Evolutionary conservation across 2,888 invertebrate genomes (phyloP).

Genomic region (Cryptus viduatorius): DNA sequence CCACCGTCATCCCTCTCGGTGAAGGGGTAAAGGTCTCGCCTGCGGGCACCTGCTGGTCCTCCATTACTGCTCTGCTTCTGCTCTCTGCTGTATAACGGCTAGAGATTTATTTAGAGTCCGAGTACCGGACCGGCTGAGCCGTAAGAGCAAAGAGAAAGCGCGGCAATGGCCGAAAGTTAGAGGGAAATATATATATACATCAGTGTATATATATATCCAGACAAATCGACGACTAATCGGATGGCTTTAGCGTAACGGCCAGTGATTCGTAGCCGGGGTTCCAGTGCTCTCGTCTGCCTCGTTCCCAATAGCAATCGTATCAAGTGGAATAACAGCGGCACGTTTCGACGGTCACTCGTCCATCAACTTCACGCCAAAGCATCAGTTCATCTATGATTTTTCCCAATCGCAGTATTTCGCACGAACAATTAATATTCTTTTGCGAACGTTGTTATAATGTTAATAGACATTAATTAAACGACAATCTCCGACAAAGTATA

Average conservation of each 20-base stretch:
- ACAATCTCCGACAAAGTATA: not conserved
- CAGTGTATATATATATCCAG: constrained; percentile 18
- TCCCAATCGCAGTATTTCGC: not conserved
- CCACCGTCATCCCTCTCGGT: not conserved
- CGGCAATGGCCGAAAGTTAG: constrained; percentile 2
- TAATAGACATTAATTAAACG: not conserved
- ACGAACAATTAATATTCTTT: not conserved
- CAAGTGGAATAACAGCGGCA: constrained; percentile 39
- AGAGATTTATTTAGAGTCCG: constrained; percentile 60
- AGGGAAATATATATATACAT: constrained; percentile 17
- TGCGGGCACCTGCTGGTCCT: constrained; percentile 14
- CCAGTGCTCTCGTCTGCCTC: constrained; percentile 23
- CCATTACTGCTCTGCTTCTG: constrained; percentile 24
- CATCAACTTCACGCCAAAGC: constrained; percentile 50
- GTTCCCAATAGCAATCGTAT: constrained; percentile 44
- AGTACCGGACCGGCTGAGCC: constrained; percentile 47
- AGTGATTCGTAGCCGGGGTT: constrained; percentile 54
- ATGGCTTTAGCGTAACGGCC: constrained; percentile 62
- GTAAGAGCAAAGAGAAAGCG: constrained; percentile 14
- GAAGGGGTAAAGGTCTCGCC: constrained; percentile 40
- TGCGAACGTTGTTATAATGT: not conserved
- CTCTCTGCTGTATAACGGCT: constrained; percentile 14
- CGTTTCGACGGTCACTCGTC: constrained; percentile 36
- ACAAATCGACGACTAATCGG: constrained; percentile 69
- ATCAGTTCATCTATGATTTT: constrained; percentile 13